Base-by-base conservation (phyloP, 2,797 vertebrate genomes). In the Triplophysa yarkandensis region DNA sequence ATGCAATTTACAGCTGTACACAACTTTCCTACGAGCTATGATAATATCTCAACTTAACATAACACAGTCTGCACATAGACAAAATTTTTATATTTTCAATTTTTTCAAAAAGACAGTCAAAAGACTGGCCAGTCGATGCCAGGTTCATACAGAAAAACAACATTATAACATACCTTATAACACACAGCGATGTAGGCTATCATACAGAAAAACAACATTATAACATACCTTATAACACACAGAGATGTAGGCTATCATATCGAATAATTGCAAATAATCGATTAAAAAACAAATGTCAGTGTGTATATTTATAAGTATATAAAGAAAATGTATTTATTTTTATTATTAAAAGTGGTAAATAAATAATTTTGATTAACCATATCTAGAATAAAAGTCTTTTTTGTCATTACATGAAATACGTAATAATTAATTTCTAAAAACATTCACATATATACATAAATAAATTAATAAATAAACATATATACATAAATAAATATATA, bases 1-100 rank as follows among this genome's bases (percentile, higher is more conserved):
- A 34, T 6, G 16, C 4, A 68, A 68, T 68, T 67, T 30, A 60
- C 17, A 7, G 27, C 21, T 4, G 67, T 60, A 60, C 10, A 68
- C 13, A 28, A 11, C n/a, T 60, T 39, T 67, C 16, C 28, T 28
- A 67, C 17, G 48, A 32, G n/a, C 14, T 25, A 25, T 5, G 50
- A 52, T 46, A 21, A 55, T 43, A 25, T 32, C 17, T 30, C 55
- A 10, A 4, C 28, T 58, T 58, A 75, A 9, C 57, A 66, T 21
- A 27, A 28, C 21, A 16, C 4, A 32, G 28, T 52, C 39, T 39
- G 14, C 14, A 0, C 19, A 36, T 13, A 32, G 14, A 74, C 44
- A 3, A 11, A 9, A 32, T 58, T 32, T 27, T 32, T 6, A 32
- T 16, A 7, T 4, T 58, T 58, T 19, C 17, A 19, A 28, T 14